Conservation (phyloP, 2,888 invertebrate species). For the Pterobdella sp. region DNA sequence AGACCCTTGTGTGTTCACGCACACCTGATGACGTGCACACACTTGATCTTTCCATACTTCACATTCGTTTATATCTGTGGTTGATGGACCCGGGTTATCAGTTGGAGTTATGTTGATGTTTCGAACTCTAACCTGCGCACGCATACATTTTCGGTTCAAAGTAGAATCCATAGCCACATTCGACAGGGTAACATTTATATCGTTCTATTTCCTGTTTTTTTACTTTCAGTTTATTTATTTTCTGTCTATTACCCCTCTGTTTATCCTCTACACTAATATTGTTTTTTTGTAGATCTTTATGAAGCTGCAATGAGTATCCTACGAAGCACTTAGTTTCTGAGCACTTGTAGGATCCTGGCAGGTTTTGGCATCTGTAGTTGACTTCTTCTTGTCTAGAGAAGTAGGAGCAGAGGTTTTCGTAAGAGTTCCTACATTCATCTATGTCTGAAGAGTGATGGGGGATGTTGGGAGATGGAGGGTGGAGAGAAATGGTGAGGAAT, state of each 20-base stretch:
- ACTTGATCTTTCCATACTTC: conserved; percentile 44
- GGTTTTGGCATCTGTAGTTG: conserved; percentile 13
- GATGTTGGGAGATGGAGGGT: too few species aligned
- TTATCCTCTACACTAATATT: too few species aligned
- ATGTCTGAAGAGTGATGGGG: conserved; percentile 40
- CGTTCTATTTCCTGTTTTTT: not conserved
- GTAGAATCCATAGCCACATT: conserved; percentile 7
- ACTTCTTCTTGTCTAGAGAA: not conserved
- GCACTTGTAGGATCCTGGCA: conserved; percentile 25
- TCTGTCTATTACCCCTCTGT: not conserved
- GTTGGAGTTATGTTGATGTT: too few species aligned
- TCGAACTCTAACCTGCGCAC: conserved; percentile 17
- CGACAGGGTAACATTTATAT: conserved; percentile 12
- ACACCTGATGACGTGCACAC: conserved; percentile 69
- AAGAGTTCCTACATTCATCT: conserved; percentile 46
- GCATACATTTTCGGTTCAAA: conserved; percentile 16
- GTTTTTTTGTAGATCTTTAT: too few species aligned
- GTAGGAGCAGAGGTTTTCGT: conserved; percentile 11
- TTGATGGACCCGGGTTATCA: too few species aligned
- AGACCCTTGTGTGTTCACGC: conserved; percentile 71
- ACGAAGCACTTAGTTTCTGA: not conserved
- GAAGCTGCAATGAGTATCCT: conserved; percentile 16
- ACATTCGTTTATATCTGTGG: conserved; percentile 24
- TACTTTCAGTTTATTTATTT: not conserved
- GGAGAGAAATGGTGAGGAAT: too few species aligned